Percentiles rank a stretch among this genome's conserved stretches.
Conservation (phyloP, 2,888 invertebrate species). For the Trypoxylon attenuatum region DNA sequence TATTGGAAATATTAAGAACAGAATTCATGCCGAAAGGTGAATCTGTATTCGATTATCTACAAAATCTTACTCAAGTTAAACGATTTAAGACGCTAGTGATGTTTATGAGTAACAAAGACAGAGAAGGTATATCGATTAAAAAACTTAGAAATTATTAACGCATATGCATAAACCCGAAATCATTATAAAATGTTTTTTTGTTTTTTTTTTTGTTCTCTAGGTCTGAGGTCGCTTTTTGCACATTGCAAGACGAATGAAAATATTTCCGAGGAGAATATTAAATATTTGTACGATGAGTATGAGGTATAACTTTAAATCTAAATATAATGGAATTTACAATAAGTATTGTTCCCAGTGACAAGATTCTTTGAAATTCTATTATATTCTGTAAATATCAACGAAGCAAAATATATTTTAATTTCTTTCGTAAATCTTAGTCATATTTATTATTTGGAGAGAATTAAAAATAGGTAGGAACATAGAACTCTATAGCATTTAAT, state of each 20-base stretch:
- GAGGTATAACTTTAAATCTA: no score
- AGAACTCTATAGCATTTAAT: no score
- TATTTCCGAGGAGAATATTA: constrained; percentile 55
- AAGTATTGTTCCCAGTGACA: no score
- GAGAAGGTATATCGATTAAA: constrained; percentile 75
- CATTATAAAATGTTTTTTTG: constrained; percentile 18
- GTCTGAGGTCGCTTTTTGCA: constrained; percentile 70
- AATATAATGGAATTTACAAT: no score
- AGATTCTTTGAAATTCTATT: no score
- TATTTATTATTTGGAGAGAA: no score
- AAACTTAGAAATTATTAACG: not conserved
- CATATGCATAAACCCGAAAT: constrained; percentile 1
- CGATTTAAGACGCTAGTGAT: constrained; percentile 81
- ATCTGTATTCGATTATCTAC: constrained; percentile 76
- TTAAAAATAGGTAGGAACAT: no score
- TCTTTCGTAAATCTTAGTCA: no score
- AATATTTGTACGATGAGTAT: no score
- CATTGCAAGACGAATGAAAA: constrained; percentile 64
- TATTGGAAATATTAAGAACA: constrained; percentile 76
- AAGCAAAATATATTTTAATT: no score
- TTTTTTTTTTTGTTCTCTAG: constrained; percentile 64
- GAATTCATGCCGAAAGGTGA: constrained; percentile 74
- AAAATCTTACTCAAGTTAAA: constrained; percentile 77
- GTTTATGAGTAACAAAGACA: constrained; percentile 79
- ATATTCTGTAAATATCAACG: no score